Evolutionary conservation across 2,113 vertebrate genomes (phyloP), one percentile per base, ranked within the genome.

Genomic region (Pholis gunnellus): DNA sequence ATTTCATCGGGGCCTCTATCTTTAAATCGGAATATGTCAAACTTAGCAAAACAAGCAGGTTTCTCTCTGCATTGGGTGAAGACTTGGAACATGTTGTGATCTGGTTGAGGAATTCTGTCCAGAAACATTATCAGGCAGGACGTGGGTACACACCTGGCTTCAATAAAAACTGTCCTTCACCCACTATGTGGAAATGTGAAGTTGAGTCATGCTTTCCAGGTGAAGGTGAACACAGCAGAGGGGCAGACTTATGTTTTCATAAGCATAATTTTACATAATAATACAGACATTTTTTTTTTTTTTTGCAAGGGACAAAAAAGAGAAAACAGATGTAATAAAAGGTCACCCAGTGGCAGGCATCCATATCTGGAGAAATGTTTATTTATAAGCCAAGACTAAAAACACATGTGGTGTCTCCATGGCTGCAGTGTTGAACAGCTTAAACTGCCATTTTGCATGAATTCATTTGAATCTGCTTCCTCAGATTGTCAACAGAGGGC

Each of bases 211-310:
- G 87, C 88, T 94, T 81, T 83, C 91, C 93, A 95, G 94, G 94
- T 95, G 95, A 96, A 95, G 93, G 94, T 95, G 90, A 95, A 89
- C 48, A 56, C 83, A 90, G 81, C 83, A 92, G 87, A 82, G 90
- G 88, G 90, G 90, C 88, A 92, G 81, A 83, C 89, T 90, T 92
- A 52, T 95, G 95, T 96, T 96, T 96, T 95, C 92, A 94, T 94
- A 94, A 94, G 95, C 93, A 96, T 96, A 95, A 94, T 93, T 96
- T 95, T 95, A 95, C 95, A 96, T 95, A 95, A 95, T 95, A 94
- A 96, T 94, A 89, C 74, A 81, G 70, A 27, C 56, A 22, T 31
- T 11, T 29, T 82, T 74, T 81, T 56, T 79, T 72, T 76, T 60
- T 83, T 70, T 79, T 61, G 72, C 71, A 61, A 79, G 81, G 83